These are phyloP conservation scores for Himalopsyche japonica DNA, from an alignment of 2,888 invertebrate genomes.

Conservation along the genomic window DNA sequence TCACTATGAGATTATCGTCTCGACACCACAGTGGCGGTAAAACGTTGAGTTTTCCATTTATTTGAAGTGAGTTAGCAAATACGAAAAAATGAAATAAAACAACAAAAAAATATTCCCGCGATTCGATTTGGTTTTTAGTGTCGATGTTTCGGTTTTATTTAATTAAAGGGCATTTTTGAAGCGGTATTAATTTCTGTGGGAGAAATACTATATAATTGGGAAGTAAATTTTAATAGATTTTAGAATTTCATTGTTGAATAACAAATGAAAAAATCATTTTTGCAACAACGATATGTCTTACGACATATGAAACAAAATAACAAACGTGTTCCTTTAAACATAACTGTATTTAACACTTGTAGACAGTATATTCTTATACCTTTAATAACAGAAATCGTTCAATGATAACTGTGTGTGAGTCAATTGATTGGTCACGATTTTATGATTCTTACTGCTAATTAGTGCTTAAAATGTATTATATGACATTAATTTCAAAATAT, in stretches of 20 bases:
- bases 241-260: neutral
- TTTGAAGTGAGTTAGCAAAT: conserved; percentile 9
- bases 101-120: neutral
- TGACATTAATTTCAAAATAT: no score
- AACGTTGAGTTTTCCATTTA: conserved; percentile 11
- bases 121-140: conserved; percentile 14
- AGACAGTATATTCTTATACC: no score
- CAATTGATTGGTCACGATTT: no score
- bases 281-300: no score
- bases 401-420: no score
- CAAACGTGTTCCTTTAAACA: no score
- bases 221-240: neutral
- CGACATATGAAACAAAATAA: no score
- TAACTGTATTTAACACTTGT: no score
- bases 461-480: no score
- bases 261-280: neutral
- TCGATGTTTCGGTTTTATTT: conserved; percentile 18
- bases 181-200: conserved; percentile 14
- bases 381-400: no score
- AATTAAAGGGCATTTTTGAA: conserved; percentile 7
- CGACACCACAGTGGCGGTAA: neutral
- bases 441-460: no score
- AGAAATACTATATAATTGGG: neutral
- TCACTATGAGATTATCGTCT: neutral
- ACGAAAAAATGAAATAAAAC: neutral